A percentile compares a stretch with the other conserved stretches of the same genome.
These are phyloP conservation scores for Galeruca laticollis DNA, from an alignment of 2,888 invertebrate species.

Conservation along the genomic window DNA sequence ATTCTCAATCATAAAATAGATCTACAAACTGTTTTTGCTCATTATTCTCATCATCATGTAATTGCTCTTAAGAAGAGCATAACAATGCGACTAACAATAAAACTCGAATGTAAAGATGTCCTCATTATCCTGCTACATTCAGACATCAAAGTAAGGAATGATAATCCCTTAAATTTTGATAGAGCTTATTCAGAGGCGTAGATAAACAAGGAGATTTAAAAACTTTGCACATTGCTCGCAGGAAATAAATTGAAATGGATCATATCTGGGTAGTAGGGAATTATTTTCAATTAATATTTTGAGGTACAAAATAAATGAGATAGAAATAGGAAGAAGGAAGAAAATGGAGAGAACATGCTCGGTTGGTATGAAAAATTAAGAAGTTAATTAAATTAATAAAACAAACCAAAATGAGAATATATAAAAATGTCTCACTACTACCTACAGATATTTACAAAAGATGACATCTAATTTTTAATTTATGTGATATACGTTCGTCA, in stretches of 20 bases:
- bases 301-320: too few species aligned
- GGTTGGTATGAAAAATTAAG: too few species aligned
- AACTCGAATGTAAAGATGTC: slow-evolving; percentile 46
- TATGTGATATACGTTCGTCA: too few species aligned
- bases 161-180: slow-evolving; percentile 51
- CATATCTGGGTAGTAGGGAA: neutral
- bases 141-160: slow-evolving; percentile 45
- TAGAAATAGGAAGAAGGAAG: too few species aligned
- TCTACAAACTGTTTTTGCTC: slow-evolving; percentile 31
- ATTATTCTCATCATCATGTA: slow-evolving; percentile 41
- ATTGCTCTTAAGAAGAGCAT: slow-evolving; percentile 44
- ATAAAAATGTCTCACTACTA: too few species aligned
- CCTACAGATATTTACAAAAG: too few species aligned
- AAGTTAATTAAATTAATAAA: too few species aligned
- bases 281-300: too few species aligned
- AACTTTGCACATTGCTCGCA: too few species aligned
- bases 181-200: slow-evolving; percentile 13
- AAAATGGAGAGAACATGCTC: too few species aligned
- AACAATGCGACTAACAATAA: slow-evolving; percentile 38
- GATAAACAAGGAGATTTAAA: neutral
- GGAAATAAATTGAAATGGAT: neutral
- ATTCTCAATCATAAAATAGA: slow-evolving; percentile 5
- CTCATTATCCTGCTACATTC: slow-evolving; percentile 44
- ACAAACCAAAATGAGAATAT: too few species aligned
- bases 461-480: too few species aligned